Percentiles rank a stretch among this genome's conserved stretches.
Evolutionary conservation across 2,113 vertebrate genomes (phyloP).

Genomic region (Globicephala melas): DNA sequence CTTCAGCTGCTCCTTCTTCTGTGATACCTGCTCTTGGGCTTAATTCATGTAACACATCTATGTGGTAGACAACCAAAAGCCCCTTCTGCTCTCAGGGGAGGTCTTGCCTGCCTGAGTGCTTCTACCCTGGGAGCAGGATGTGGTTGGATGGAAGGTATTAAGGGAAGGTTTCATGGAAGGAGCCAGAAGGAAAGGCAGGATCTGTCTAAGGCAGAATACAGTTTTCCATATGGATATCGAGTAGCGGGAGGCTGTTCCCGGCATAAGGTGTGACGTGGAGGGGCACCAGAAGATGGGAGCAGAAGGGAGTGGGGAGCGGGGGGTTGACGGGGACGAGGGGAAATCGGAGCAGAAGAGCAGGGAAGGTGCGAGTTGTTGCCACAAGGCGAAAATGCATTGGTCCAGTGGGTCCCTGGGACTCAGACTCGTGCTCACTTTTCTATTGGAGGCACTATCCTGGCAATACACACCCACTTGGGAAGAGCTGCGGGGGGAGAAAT

Average conservation of each 20-base stretch:
- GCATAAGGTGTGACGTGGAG: neutral
- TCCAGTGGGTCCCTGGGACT: neutral
- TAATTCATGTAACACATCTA: too few relatives aligned
- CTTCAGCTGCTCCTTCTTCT: neutral
- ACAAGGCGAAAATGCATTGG: neutral
- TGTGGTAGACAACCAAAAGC: neutral
- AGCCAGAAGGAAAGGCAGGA: neutral
- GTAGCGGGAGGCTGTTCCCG: neutral
- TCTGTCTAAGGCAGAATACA: neutral
- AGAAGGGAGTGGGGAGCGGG: neutral
- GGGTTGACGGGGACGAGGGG: neutral
- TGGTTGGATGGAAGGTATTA: neutral
- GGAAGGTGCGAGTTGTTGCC: neutral
- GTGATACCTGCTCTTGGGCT: neutral
- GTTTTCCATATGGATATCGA: neutral
- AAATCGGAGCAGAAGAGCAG: neutral
- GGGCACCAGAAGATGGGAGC: neutral
- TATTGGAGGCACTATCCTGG: neutral
- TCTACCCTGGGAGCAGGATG: accelerated
- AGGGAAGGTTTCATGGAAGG: neutral
- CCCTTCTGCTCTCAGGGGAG: neutral
- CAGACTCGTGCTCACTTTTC: neutral
- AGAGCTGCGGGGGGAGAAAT: neutral
- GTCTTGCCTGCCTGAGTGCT: too few relatives aligned
- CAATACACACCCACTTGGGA: neutral